phyloP scores from a whole-genome alignment of 2,888 invertebrate genomes.

The Capitulum mitella region DNA sequence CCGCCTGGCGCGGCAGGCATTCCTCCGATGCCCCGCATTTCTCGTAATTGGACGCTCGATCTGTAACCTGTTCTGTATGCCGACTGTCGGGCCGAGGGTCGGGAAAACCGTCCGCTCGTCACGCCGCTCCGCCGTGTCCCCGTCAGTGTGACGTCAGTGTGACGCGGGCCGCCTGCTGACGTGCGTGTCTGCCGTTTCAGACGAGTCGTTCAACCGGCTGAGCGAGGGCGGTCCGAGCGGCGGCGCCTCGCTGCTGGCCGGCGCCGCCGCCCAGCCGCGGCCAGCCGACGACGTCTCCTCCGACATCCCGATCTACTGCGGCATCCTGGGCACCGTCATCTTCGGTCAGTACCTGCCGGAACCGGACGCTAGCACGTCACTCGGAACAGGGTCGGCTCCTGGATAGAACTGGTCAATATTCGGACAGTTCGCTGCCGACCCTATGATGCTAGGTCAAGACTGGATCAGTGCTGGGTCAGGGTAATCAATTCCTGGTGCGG shows the following conservation, averaged over 20 bases:
- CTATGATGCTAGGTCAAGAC: no score
- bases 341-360: background rate
- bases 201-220: slow-evolving; percentile 15
- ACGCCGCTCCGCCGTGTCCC: background rate
- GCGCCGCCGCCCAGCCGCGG: background rate
- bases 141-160: background rate
- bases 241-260: background rate
- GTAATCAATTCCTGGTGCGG: no score
- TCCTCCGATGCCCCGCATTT: no score
- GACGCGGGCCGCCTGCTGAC: background rate
- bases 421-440: no score
- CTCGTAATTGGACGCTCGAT: background rate
- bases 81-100: no score
- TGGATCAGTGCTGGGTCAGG: no score
- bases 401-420: no score
- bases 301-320: slow-evolving; percentile 16
- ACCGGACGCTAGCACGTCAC: no score
- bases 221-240: background rate
- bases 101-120: no score
- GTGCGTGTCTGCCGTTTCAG: background rate
- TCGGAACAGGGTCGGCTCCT: no score
- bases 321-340: slow-evolving; percentile 11
- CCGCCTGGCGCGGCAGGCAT: background rate
- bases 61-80: background rate
- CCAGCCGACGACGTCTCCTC: slow-evolving; percentile 1